Percentiles rank a stretch among this genome's conserved stretches.
These are phyloP conservation scores for Pantherophis alleghaniensis DNA, from an alignment of 2,797 vertebrate genomes.

Conservation along the genomic window DNA sequence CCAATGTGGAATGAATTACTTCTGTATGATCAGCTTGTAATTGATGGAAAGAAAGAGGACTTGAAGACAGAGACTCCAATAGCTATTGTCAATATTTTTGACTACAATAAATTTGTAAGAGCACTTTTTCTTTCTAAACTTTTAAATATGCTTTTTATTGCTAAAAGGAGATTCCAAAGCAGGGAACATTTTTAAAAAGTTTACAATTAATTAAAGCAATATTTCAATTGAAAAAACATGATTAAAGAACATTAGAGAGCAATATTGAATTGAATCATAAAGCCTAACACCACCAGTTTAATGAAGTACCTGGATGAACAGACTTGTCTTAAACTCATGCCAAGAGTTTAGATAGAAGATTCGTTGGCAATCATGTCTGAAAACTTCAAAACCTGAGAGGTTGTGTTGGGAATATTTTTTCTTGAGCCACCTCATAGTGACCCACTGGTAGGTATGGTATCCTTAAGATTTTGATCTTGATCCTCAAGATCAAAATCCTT, in stretches of 20 bases:
- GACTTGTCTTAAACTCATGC: neutral
- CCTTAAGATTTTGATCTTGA: neutral
- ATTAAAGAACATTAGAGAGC: neutral
- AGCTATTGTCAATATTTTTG: conserved; percentile 84
- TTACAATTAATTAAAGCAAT: neutral
- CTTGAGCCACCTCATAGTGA: neutral
- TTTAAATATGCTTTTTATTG: neutral
- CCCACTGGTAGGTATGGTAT: neutral
- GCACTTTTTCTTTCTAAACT: neutral
- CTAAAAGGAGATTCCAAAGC: neutral
- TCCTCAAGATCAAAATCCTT: neutral
- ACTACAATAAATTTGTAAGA: conserved; percentile 84
- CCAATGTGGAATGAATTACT: conserved; percentile 90
- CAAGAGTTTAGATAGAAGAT: neutral
- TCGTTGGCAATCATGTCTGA: neutral
- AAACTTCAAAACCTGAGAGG: neutral
- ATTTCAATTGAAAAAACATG: neutral
- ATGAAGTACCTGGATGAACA: neutral
- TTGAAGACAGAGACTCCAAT: conserved; percentile 84
- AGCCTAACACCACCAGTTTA: neutral
- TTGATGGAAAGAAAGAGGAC: conserved; percentile 86
- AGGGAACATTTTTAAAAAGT: neutral
- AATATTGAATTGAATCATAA: neutral
- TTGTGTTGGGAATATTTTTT: neutral
- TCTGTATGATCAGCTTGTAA: conserved; percentile 85